Evolutionary conservation across 2,888 invertebrate species (phyloP), one percentile per base, ranked within the genome.

Genomic region (Cheilosia urbana): DNA sequence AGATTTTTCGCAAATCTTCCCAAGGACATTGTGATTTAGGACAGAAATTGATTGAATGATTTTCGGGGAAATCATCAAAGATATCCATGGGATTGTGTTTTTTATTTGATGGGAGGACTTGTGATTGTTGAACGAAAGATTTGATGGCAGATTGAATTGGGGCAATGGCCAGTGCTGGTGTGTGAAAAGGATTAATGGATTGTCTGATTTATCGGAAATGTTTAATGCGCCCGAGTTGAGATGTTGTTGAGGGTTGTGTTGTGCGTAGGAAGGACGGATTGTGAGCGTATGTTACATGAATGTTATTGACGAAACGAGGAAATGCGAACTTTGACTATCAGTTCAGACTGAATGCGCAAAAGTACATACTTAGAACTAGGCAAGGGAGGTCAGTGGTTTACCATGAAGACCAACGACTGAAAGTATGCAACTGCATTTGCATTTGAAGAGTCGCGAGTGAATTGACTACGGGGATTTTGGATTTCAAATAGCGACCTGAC

Each of bases 21-120:
- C 1, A 21, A 42, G 60, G 47, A 42, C 47, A 34, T 24, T 34
- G 13, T 24, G 79, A 60, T 75, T 58, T 58, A 58, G 45, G 47
- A 40, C 63, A 47, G 24, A 65, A 65, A 65, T 66, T 79, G 72
- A 79, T 79, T 72, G 79, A 72, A 79, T 72, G 80, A 55, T 66
- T 71, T 66, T 55, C 37, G 13, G 13, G 30, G 60, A 57, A 78
- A 73, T 78, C 68, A 68, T 68, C 37, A 73, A 58, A 58, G 68
- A 72, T 69, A 63, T 79, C 51, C 49, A 58, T 57, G 27, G 68
- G 47, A 62, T 42, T 73, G 15, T 45, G n/a, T 68, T 78, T 49
- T 49, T 53, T 60, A 55, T 63, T 69, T 55, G 66, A 71, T 55
- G 34, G 21, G 30, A 53, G 47, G 24, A 75, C 37, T 57, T 69